Evolutionary conservation across 2,888 invertebrate species (phyloP), one percentile per base, ranked within the genome.

Genomic region (Stictocephala bisonia): DNA sequence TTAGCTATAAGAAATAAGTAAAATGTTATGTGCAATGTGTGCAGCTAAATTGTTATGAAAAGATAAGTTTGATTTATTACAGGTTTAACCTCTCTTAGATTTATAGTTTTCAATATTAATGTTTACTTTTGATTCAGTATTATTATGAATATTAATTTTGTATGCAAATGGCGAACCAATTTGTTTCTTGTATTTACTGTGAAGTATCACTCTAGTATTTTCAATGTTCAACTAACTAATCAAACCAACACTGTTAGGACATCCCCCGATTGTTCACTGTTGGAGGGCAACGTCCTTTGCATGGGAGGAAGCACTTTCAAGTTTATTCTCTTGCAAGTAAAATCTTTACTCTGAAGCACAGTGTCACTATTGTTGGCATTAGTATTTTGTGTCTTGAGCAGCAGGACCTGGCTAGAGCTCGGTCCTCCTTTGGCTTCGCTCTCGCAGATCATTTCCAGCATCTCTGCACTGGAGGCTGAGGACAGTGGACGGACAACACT

Each of bases 301-400:
- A 77, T 75, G 50, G 76, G 75, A 41, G 77, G 71, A 22, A 77
- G 75, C 22, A 78, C 76, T 67, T 76, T 85, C 79, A 87, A 82
- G 83, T 90, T 90, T 78, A 90, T 89, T 83, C 90, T 90, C 83
- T 91, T 90, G 86, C 92, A 92, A 80, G 90, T 91, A 82, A 92
- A 91, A 86, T 92, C 92, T 86, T 93, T 92, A 76, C 89, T 88
- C 35, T 87, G 84, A 53, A 85, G 84, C 15, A 84, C 83, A 20
- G 74, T 83, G 56, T 90, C 90, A 75, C 92, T 91, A 81, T 92
- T 88, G 83, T 78, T 77, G 18, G 74, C 75, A 40, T 77, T 76
- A 15, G 92, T 90, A 84, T 93, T 93, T 83, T 93, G 93, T 75
- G 94, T 92, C 85, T 95, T 94, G 85, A 93, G 93, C 76, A 93